Conservation (phyloP, 2,888 invertebrate genomes). For the Nephrocerus scutellatus region DNA sequence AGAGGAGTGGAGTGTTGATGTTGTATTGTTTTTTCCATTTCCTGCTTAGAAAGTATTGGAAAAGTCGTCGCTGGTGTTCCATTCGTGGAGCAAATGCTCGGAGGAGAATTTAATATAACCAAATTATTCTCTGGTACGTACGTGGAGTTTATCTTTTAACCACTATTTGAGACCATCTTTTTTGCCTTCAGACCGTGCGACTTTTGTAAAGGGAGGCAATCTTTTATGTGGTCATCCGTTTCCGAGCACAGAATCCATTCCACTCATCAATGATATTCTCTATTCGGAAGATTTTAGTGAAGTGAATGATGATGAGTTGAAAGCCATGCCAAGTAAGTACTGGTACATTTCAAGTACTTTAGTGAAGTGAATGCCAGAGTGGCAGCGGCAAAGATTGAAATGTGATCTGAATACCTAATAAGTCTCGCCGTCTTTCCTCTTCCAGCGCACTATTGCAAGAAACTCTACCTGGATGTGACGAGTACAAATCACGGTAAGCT, state of each 20-base stretch:
- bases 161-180: not conserved
- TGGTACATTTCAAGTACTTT: conserved; percentile 14
- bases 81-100: conserved; percentile 37
- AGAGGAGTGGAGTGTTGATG: no score
- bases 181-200: conserved; percentile 34
- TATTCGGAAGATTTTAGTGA: conserved; percentile 44
- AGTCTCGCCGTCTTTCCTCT: conserved; percentile 7
- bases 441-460: conserved; percentile 51
- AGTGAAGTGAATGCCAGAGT: conserved; percentile 18
- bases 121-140: conserved; percentile 43
- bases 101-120: conserved; percentile 41
- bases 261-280: conserved; percentile 43
- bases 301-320: conserved; percentile 41
- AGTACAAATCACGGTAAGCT: conserved; percentile 59
- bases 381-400: conserved; percentile 43
- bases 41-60: conserved; percentile 33
- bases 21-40: conserved; percentile 9
- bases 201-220: conserved; percentile 52
- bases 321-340: conserved; percentile 45
- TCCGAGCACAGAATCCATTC: conserved; percentile 43
- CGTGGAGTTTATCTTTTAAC: not conserved
- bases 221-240: conserved; percentile 59
- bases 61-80: conserved; percentile 37
- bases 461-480: conserved; percentile 55
- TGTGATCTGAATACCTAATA: conserved; percentile 3